Percentiles rank a stretch among this genome's conserved stretches.
Conservation (phyloP, 2,888 invertebrate species). For the Dichetophora obliterata region DNA sequence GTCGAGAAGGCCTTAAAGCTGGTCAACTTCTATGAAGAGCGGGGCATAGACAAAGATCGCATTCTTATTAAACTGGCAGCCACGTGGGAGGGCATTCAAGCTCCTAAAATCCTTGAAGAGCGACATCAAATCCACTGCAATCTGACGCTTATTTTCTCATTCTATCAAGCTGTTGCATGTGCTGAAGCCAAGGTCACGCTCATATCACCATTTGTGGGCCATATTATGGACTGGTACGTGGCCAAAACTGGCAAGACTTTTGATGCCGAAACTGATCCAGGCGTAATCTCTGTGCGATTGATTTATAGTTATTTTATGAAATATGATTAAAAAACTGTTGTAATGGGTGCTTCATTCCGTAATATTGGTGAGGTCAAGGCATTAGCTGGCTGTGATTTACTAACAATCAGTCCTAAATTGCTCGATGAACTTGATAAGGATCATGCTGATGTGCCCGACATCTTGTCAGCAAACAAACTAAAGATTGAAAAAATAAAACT, state of each 20-base stretch:
- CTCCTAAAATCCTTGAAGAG: constrained; percentile 92
- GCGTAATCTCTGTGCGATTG: constrained; percentile 92
- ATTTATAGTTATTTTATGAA: constrained; percentile 99
- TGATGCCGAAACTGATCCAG: constrained; percentile 91
- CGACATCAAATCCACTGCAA: constrained; percentile 97
- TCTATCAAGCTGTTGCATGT: constrained; percentile 97
- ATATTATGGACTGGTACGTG: constrained; percentile 98
- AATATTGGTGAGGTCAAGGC: constrained; percentile 94
- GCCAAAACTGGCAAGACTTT: constrained; percentile 86
- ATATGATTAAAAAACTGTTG: constrained; percentile 94
- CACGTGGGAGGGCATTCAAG: constrained; percentile 99
- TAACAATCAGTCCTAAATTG: constrained; percentile 94
- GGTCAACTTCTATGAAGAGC: constrained; percentile 89
- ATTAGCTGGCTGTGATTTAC: constrained; percentile 93
- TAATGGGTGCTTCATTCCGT: constrained; percentile 99
- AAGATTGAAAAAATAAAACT: constrained; percentile 83
- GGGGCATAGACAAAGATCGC: constrained; percentile 91
- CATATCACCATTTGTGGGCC: constrained; percentile 99
- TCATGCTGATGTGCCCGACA: constrained; percentile 74
- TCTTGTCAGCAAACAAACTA: constrained; percentile 74
- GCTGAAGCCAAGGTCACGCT: constrained; percentile 97
- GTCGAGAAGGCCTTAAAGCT: constrained; percentile 90
- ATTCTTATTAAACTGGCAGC: constrained; percentile 97
- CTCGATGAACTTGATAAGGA: constrained; percentile 88
- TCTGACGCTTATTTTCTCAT: constrained; percentile 94